These are phyloP conservation scores for Triops cancriformis DNA, from an alignment of 1,140 invertebrate species.

Conservation along the genomic window DNA sequence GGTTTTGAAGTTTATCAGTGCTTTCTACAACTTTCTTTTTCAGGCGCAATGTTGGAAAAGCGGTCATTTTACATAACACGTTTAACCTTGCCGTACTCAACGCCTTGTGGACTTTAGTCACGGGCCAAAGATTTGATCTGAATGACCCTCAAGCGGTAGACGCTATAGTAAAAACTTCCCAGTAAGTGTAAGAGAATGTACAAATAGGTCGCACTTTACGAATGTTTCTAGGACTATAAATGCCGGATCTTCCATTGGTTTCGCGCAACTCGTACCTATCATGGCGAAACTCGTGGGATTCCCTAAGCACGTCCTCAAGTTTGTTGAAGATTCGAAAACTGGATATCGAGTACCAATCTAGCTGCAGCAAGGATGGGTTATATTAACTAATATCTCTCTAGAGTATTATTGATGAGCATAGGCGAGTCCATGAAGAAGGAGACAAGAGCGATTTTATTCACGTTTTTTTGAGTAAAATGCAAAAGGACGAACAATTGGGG, in stretches of 20 bases:
- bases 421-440: neutral
- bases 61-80: neutral
- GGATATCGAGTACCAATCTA: neutral
- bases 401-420: neutral
- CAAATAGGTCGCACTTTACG: neutral
- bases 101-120: conserved; percentile 23
- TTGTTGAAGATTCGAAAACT: neutral
- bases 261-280: neutral
- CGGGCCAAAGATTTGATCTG: conserved; percentile 22
- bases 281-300: neutral
- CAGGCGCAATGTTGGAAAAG: neutral
- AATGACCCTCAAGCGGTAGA: neutral
- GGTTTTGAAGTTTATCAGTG: no score
- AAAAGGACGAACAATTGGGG: neutral
- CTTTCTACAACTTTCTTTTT: neutral
- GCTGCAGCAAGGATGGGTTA: neutral
- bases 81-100: conserved; percentile 24
- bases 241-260: neutral
- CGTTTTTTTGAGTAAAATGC: neutral
- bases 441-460: conserved; percentile 18
- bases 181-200: neutral
- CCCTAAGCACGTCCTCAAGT: neutral
- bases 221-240: neutral
- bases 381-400: neutral
- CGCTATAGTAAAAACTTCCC: neutral